Percentiles rank a stretch among this genome's conserved stretches.
Conservation (phyloP, 2,113 vertebrate species). For the Neotoma lepida region DNA sequence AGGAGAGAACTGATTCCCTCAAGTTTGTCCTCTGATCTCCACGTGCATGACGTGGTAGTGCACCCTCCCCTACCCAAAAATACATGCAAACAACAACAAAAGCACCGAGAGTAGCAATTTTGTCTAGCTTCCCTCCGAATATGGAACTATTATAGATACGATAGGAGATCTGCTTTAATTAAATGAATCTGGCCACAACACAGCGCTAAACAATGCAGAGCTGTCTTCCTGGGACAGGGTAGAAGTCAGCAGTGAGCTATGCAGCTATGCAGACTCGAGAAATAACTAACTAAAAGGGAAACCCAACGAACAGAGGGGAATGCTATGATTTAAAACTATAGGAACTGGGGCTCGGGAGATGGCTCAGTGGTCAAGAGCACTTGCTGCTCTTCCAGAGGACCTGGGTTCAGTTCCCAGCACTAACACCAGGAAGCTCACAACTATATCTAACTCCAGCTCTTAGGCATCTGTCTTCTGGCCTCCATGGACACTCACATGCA, state of each 20-base stretch:
- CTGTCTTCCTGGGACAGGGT: background rate
- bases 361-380: background rate
- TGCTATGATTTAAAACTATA: background rate
- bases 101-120: too few relatives aligned
- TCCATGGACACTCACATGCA: background rate
- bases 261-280: background rate
- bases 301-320: background rate
- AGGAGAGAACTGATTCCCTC: background rate
- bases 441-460: background rate
- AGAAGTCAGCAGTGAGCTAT: background rate
- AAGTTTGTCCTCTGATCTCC: background rate
- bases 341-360: background rate
- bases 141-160: background rate
- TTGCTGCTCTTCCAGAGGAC: background rate
- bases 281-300: background rate
- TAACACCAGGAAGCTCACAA: background rate
- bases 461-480: background rate
- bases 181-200: background rate
- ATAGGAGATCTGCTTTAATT: background rate
- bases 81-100: background rate
- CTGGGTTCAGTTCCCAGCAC: background rate
- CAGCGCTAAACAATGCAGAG: background rate
- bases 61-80: background rate
- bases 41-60: accelerated
- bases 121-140: constrained; percentile 16